Conservation (phyloP, 2,113 vertebrate species). For the Tyto alba region DNA sequence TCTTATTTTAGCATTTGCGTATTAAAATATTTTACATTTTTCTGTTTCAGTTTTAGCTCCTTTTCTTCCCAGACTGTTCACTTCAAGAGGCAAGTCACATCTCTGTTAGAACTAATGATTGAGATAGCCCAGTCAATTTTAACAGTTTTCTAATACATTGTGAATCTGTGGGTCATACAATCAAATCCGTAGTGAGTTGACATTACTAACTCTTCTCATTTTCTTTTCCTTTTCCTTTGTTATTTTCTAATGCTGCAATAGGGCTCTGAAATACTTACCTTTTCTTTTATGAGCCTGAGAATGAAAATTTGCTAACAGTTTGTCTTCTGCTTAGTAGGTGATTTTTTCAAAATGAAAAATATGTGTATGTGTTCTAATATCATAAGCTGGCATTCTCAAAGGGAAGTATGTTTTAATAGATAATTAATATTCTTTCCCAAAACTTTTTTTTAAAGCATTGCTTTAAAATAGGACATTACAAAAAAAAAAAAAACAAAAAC, state of each 20-base stretch:
- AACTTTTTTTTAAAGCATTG: neutral
- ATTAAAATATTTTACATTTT: conserved; percentile 62
- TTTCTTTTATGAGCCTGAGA: conserved; percentile 32
- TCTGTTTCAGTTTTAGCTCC: conserved; percentile 83
- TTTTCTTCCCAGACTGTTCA: conserved; percentile 88
- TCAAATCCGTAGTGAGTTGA: conserved; percentile 38
- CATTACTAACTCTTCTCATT: conserved; percentile 42
- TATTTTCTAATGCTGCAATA: conserved; percentile 15
- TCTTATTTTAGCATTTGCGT: neutral
- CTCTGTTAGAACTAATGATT: conserved; percentile 62
- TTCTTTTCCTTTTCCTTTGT: conserved; percentile 18
- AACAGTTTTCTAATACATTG: conserved; percentile 50
- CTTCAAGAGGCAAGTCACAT: conserved; percentile 90
- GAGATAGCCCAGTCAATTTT: conserved; percentile 27
- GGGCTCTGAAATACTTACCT: conserved; percentile 14
- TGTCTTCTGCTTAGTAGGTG: neutral
- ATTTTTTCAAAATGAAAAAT: conserved; percentile 27
- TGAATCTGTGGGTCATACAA: conserved; percentile 1
- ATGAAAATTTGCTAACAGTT: conserved; percentile 41
- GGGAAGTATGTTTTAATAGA: neutral
- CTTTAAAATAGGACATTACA: neutral
- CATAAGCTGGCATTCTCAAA: neutral
- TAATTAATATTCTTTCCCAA: neutral
- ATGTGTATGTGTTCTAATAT: neutral
- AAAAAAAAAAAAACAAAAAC: neutral